Evolutionary conservation across 2,888 invertebrate genomes (phyloP).

Genomic region (Leucophenga maculata): DNA sequence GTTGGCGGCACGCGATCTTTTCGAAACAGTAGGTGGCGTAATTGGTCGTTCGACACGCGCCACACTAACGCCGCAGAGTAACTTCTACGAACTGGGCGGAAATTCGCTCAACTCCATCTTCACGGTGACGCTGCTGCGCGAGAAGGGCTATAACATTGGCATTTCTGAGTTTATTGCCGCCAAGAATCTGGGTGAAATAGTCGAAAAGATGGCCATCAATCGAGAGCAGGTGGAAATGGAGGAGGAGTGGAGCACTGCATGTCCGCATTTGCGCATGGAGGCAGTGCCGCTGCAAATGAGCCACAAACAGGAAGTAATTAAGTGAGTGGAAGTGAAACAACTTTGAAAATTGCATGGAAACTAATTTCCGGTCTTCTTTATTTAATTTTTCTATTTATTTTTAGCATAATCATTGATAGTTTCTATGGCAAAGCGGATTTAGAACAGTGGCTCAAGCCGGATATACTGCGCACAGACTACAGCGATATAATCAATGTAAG

Average conservation of each 20-base stretch:
- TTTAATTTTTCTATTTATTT: background rate
- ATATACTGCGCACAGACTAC: slow-evolving; percentile 80
- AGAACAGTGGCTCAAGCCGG: slow-evolving; percentile 83
- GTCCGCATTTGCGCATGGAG: slow-evolving; percentile 66
- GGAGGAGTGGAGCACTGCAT: slow-evolving; percentile 61
- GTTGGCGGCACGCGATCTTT: slow-evolving; percentile 79
- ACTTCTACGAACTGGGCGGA: slow-evolving; percentile 89
- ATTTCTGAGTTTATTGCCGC: slow-evolving; percentile 87
- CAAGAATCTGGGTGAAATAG: slow-evolving; percentile 79
- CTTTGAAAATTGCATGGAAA: background rate
- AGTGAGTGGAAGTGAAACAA: slow-evolving; percentile 75
- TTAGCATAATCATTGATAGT: slow-evolving; percentile 86
- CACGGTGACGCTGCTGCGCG: slow-evolving; percentile 83
- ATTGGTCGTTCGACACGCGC: slow-evolving; percentile 79
- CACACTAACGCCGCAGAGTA: slow-evolving; percentile 77
- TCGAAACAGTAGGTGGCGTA: slow-evolving; percentile 83
- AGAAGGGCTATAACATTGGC: slow-evolving; percentile 85
- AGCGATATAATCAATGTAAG: slow-evolving; percentile 76
- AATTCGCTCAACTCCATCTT: slow-evolving; percentile 90
- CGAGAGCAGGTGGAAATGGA: slow-evolving; percentile 63
- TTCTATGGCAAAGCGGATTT: slow-evolving; percentile 90
- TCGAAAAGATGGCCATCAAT: slow-evolving; percentile 75
- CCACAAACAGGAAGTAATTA: slow-evolving; percentile 79
- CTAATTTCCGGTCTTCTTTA: background rate
- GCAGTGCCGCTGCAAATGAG: slow-evolving; percentile 69